These are phyloP conservation scores for Epinotia ramella DNA, from an alignment of 2,888 invertebrate species.

Conservation along the genomic window DNA sequence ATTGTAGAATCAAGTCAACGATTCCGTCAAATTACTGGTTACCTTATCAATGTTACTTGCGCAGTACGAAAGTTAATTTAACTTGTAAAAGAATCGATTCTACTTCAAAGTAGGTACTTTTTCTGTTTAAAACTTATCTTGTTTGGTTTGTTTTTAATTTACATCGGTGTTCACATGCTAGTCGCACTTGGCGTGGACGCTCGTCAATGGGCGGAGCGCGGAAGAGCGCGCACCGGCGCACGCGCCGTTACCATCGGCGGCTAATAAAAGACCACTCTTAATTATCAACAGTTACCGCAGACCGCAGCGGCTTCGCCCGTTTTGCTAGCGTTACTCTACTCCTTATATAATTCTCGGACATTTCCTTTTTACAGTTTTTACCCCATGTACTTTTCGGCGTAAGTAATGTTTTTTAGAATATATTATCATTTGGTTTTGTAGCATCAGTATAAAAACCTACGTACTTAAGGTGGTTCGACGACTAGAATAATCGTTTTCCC, in stretches of 20 bases:
- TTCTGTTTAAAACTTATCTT: neutral
- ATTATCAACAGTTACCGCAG: constrained; percentile 81
- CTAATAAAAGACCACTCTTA: constrained; percentile 78
- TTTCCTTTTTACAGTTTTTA: neutral
- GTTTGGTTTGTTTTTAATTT: neutral
- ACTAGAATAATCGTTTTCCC: too few species aligned
- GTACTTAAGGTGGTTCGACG: too few species aligned
- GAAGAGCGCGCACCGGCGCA: constrained; percentile 68
- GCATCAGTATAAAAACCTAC: neutral
- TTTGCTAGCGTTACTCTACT: constrained; percentile 55
- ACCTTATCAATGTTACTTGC: neutral
- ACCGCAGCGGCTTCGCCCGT: constrained; percentile 59
- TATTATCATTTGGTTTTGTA: neutral
- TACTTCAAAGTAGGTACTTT: neutral
- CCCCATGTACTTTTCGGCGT: neutral
- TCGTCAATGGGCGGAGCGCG: constrained; percentile 67
- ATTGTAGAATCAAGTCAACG: constrained; percentile 30
- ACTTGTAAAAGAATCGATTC: neutral
- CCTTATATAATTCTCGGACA: constrained; percentile 54
- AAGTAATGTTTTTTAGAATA: neutral
- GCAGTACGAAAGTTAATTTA: neutral
- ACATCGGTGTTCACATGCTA: neutral
- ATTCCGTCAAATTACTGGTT: constrained; percentile 25
- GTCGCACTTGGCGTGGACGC: neutral
- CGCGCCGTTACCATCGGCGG: constrained; percentile 74